Base-by-base conservation (phyloP, 1,140 invertebrate genomes). In the Littorina saxatilis region DNA sequence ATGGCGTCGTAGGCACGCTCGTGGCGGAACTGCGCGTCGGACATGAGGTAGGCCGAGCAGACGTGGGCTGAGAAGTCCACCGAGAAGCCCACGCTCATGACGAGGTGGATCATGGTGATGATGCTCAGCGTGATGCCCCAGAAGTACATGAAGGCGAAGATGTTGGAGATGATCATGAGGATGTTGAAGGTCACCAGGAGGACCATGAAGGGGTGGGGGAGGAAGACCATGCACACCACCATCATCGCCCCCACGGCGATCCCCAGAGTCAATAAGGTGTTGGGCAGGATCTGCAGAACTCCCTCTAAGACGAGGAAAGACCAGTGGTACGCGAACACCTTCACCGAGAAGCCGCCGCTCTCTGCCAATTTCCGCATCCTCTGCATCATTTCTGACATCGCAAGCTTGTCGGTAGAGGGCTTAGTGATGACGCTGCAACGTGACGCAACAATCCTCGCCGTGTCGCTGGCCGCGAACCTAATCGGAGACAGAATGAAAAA, bases 181-280 rank as follows among this genome's bases (percentile, higher is more conserved):
- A n/a, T n/a, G n/a, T n/a, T n/a, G n/a, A n/a, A n/a, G n/a, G n/a
- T n/a, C n/a, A n/a, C n/a, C n/a, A n/a, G n/a, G n/a, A n/a, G 99
- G 55, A 99, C 99, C 98, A 99, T 99, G 0, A 98, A 99, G 87
- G n/a, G n/a, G n/a, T n/a, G n/a, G n/a, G n/a, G n/a, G n/a, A 99
- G 99, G 90, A 99, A 99, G 58, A 99, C 95, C 84, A 98, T 96
- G 0, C 97, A 97, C 23, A 99, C 97, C 37, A 98, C 93, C 95
- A 99, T 98, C 97, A 99, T 99, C 40, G 98, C 96, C 0, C 96
- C 91, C 0, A 97, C 97, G 17, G 98, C 98, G 70, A 98, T 96
- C 0, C 96, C 94, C 93, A 99, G 97, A 80, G 97, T 96, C 87
- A 98, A 97, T 17, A 99, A 95, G 1, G 97, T 98, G 1, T 97